phyloP scores from a whole-genome alignment of 2,888 invertebrate species.

The Chalcosyrphus nemorum region DNA sequence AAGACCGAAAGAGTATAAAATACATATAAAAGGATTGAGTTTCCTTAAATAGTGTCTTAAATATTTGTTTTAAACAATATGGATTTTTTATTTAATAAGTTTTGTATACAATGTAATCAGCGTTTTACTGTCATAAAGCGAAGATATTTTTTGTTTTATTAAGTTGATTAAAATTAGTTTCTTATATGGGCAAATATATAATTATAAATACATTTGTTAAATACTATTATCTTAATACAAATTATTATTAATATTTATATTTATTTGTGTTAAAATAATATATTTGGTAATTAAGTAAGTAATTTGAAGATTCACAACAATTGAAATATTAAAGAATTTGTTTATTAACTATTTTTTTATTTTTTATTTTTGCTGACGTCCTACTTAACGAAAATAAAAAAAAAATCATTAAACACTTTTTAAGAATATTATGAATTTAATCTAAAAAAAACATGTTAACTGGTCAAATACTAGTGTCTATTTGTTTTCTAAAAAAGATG shows the following conservation, averaged over 20 bases:
- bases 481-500: conserved; percentile 9
- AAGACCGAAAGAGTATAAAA: no score
- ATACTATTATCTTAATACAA: conserved; percentile 22
- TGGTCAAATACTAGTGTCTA: background rate
- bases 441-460: background rate
- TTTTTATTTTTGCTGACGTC: background rate
- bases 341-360: background rate
- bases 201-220: conserved; percentile 35
- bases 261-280: conserved; percentile 38
- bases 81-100: background rate
- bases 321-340: conserved; percentile 8
- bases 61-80: background rate
- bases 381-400: background rate
- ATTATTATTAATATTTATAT: background rate
- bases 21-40: no score
- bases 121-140: background rate
- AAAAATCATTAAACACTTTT: conserved; percentile 17
- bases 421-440: background rate
- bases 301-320: conserved; percentile 67
- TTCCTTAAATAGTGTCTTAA: background rate
- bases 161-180: background rate
- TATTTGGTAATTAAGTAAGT: conserved; percentile 62
- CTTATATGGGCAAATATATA: conserved; percentile 24
- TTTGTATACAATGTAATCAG: conserved; percentile 4
- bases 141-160: conserved; percentile 15